Evolutionary conservation across 2,888 invertebrate species (phyloP), one percentile per base, ranked within the genome.

Genomic region (Oscheius onirici): DNA sequence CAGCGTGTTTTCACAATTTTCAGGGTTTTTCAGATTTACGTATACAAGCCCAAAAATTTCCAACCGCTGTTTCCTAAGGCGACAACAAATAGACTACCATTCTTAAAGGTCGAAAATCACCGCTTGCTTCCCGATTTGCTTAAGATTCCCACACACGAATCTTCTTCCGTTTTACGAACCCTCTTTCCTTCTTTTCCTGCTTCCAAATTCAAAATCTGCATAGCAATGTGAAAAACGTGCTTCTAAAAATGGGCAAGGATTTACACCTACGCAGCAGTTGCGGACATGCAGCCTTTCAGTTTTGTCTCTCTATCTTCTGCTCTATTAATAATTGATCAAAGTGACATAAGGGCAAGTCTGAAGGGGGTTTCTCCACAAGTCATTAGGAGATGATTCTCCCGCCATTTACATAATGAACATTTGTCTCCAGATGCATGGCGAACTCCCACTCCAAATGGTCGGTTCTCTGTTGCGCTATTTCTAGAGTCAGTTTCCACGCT

Each of bases 181-280:
- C 34, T 34, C 34, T 34, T 8, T 8, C 8, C 34, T 34, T 8
- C 34, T 34, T 34, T 34, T 34, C n/a, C n/a, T 34, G 34, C 34
- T 34, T 34, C 34, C 34, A 34, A 34, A 34, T 34, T n/a, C 55
- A 2, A 26, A 13, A 15, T 55, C 28, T 55, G 28, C 55, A 55
- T 55, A 55, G 55, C 22, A 55, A 26, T 55, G 28, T 28, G 24
- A 55, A 55, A 55, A 3, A 55, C 26, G 55, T 46, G 46, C n/a
- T 46, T 13, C 46, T 20, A 46, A 46, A 46, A 17, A 10, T 13
- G 43, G n/a, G 55, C 24, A 28, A 55, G 28, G 55, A 55, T 55
- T 55, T 55, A 28, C 55, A 55, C 55, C 55, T 55, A 20, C 55
- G 55, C 55, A 26, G 24, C 22, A 55, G 22, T 55, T 26, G n/a